Percentiles rank a stretch among this genome's conserved stretches.
Conservation (phyloP, 1,140 invertebrate species). For the Diabrotica undecimpunctata region DNA sequence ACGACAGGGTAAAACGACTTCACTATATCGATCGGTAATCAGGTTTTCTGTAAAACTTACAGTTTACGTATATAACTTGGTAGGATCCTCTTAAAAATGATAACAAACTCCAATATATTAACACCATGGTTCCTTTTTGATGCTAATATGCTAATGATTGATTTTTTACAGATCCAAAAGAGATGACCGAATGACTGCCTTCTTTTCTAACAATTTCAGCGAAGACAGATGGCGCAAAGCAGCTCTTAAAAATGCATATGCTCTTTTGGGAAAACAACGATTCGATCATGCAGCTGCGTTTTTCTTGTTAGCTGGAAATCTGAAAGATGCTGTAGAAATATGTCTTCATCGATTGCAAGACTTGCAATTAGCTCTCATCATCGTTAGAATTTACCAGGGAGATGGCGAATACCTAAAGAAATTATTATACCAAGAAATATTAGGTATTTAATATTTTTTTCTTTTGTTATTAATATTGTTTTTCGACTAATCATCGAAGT, state of each 20-base stretch:
- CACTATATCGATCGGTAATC: too few species aligned
- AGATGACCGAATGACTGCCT: constrained; percentile 89
- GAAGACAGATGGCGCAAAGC: constrained; percentile 94
- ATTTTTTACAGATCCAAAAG: constrained; percentile 62
- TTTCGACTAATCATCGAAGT: too few species aligned
- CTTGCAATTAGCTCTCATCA: constrained; percentile 92
- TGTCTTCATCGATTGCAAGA: constrained; percentile 87
- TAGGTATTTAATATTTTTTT: constrained; percentile 40
- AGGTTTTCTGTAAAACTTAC: too few species aligned
- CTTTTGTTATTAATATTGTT: not conserved
- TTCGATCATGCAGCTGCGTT: constrained; percentile 93
- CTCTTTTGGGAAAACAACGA: constrained; percentile 89
- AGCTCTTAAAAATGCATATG: constrained; percentile 96
- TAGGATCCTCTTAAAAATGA: too few species aligned
- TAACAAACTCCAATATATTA: too few species aligned
- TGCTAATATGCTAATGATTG: not conserved
- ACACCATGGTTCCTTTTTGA: too few species aligned
- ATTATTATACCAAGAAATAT: constrained; percentile 74
- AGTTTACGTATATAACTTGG: too few species aligned
- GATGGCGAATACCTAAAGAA: constrained; percentile 73
- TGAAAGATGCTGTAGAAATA: constrained; percentile 92
- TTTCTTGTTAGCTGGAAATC: constrained; percentile 88
- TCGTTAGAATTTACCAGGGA: constrained; percentile 87
- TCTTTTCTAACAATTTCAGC: constrained; percentile 93
- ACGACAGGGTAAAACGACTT: too few species aligned